These are phyloP conservation scores for Colletes collaris DNA, from an alignment of 2,888 invertebrate species.

Conservation along the genomic window DNA sequence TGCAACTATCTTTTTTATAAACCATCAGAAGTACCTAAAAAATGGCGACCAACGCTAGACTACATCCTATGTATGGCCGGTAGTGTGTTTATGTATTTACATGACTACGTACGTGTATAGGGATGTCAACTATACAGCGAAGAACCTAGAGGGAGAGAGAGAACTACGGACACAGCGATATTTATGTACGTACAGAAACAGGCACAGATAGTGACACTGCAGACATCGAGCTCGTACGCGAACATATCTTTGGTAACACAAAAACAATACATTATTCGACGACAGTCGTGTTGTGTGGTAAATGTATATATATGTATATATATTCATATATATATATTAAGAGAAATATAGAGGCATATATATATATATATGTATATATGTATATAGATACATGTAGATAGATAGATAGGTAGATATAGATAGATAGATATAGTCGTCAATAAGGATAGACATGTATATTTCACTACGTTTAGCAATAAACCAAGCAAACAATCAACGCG, in stretches of 20 bases:
- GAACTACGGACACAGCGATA: conserved; percentile 53
- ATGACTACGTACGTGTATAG: conserved; percentile 15
- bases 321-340: neutral
- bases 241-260: conserved; percentile 71
- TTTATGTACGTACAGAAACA: conserved; percentile 65
- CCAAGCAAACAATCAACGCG: conserved; percentile 68
- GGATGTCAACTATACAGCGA: conserved; percentile 23
- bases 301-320: conserved; percentile 6
- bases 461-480: conserved; percentile 66
- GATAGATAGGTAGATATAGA: neutral
- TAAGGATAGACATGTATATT: conserved; percentile 55
- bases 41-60: too few relatives aligned
- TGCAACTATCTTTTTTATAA: too few relatives aligned
- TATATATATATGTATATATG: too few relatives aligned
- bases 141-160: conserved; percentile 38
- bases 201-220: conserved; percentile 73
- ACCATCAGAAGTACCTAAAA: too few relatives aligned
- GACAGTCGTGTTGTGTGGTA: conserved; percentile 53
- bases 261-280: conserved; percentile 70
- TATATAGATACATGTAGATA: too few relatives aligned
- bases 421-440: conserved; percentile 48
- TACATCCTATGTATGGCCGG: neutral
- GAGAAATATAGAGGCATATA: too few relatives aligned
- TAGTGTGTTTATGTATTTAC: conserved; percentile 3
- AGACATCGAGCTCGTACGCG: conserved; percentile 75